Evolutionary conservation across 2,797 vertebrate genomes (phyloP).

Genomic region (Neosalanx taihuensis): DNA sequence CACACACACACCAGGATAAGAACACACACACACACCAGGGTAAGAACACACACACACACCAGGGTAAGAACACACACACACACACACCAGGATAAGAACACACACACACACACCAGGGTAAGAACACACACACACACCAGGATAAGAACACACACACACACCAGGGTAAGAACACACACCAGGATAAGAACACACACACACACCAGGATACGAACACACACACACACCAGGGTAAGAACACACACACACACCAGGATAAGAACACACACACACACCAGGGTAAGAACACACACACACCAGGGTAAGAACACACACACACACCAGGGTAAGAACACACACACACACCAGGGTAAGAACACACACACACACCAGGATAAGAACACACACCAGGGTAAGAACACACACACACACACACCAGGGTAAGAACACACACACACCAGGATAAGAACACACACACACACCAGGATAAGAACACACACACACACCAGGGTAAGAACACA

Average conservation of each 20-base stretch:
- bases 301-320: neutral
- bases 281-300: neutral
- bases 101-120: no score
- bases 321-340: neutral
- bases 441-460: no score
- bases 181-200: no score
- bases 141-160: neutral
- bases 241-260: neutral
- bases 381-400: no score
- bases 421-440: no score
- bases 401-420: no score
- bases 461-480: no score
- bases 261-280: no score
- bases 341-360: no score
- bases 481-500: no score
- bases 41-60: neutral
- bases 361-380: no score
- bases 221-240: neutral
- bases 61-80: neutral
- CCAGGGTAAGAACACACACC: neutral
- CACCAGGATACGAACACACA: neutral
- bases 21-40: neutral
- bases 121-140: slow-evolving; percentile 23
- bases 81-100: neutral
- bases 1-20: neutral